phyloP scores from a whole-genome alignment of 1,140 invertebrate species.

The Cydia pomonella region DNA sequence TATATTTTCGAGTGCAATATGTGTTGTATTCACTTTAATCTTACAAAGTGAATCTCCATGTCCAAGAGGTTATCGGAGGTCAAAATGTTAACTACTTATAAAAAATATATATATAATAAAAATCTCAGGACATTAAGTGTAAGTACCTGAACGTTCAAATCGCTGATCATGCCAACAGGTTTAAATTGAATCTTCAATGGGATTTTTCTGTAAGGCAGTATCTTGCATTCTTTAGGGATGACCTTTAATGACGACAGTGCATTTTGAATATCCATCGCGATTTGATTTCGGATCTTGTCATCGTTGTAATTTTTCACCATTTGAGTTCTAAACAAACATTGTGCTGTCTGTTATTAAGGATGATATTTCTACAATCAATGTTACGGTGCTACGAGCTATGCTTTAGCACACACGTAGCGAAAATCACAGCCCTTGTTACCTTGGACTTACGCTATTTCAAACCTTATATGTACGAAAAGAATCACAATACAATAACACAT shows the following conservation, averaged over 20 bases:
- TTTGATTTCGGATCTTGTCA: conserved; percentile 61
- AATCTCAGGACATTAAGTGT: neutral
- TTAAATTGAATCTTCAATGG: conserved; percentile 73
- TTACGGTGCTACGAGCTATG: too few species aligned
- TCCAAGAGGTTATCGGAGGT: too few species aligned
- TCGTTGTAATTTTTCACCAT: conserved; percentile 64
- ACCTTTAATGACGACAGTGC: conserved; percentile 69
- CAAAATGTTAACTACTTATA: neutral
- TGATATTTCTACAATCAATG: neutral
- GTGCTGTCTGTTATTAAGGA: neutral
- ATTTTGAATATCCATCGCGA: conserved; percentile 62
- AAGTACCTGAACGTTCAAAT: conserved; percentile 66
- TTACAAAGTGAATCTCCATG: too few species aligned
- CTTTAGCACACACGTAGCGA: too few species aligned
- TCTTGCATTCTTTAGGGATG: conserved; percentile 62
- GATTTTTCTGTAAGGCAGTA: conserved; percentile 65
- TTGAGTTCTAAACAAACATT: conserved; percentile 50
- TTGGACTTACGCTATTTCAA: too few species aligned
- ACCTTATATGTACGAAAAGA: too few species aligned
- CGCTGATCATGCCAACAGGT: conserved; percentile 67
- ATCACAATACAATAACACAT: too few species aligned
- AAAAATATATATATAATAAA: too few species aligned
- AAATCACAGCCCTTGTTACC: too few species aligned
- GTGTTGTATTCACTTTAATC: too few species aligned
- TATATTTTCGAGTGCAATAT: too few species aligned